Evolutionary conservation across 1,140 invertebrate species (phyloP), one percentile per base, ranked within the genome.

Genomic region (Yoshiicerus persimilis): DNA sequence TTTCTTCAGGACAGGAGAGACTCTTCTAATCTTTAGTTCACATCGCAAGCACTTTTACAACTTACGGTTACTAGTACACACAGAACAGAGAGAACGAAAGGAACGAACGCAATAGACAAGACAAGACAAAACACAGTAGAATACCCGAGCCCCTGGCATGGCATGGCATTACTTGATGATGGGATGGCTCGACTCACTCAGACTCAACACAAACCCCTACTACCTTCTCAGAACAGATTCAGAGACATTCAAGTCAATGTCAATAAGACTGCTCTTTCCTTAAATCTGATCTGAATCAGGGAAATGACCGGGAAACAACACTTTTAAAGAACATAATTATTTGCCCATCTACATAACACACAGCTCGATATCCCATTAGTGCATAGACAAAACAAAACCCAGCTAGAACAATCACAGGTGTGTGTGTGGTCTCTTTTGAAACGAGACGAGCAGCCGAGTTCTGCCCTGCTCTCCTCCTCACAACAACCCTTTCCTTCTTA

Each of bases 291-390:
- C 47, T 56, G 47, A 56, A 80, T 32, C 75, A 38, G 75, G 75
- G 75, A 80, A 80, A 80, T 80, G 75, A 80, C 75, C 75, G 75
- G 75, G 75, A 80, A 80, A 80, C 75, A 80, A 8, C 32, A 80
- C 13, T 80, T 38, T 80, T 36, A 38, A 34, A 38, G 20, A 38
- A 36, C 30, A 80, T 80, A 36, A 36, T 70, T 70, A 10, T 20
- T 64, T 20, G 13, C 13, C 38, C 38, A 39, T 39, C 27, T 66
- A 30, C 64, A 66, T 27, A 3, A 66, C 2, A 66, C 11, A 66
- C 23, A 1, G 64, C 23, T 66, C 47, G 47, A 56, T 56, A 56
- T 4, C 20, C 47, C 47, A 56, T 56, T 56, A 56, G 47, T n/a
- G 47, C n/a, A 56, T 56, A 56, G 47, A 56, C 47, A 20, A 56